Base-by-base conservation (phyloP, 2,888 invertebrate species). In the Pollenia labialis region DNA sequence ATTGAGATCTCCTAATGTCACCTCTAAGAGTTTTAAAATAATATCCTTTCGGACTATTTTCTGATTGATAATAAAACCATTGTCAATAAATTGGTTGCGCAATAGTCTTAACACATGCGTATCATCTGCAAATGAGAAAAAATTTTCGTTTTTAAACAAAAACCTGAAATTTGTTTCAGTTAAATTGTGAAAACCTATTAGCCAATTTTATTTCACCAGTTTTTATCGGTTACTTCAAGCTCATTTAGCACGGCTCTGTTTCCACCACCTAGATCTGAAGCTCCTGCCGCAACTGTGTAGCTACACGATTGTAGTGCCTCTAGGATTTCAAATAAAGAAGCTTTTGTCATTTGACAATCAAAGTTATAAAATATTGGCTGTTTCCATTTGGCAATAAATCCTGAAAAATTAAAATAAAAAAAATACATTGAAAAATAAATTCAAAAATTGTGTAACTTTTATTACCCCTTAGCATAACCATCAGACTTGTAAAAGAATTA, bases 381-480 rank as follows among this genome's bases (percentile, higher is more conserved):
- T 23, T 23, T 11, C 62, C n/a, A n/a, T n/a, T n/a, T n/a, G n/a
- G n/a, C n/a, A n/a, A n/a, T n/a, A n/a, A n/a, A n/a, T n/a, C n/a
- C 62, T 64, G 16, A 64, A 44, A 64, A 62, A 44, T 40, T 11
- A 16, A 44, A 18, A 44, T 18, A 56, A 16, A 18, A 10, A 56
- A 18, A 18, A 18, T 8, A 56, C 14, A 42, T 8, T 11, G 18
- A 44, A 10, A 64, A 18, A 18, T 58, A 58, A 58, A 58, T 58
- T 9, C 32, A 14, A 58, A 58, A 58, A 14, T 58, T 32, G 32
- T 2, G 7, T 58, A 58, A 58, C 58, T 40, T 0, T 64, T 18
- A 42, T 64, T 44, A 71, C 54, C 69, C 54, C 69, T 71, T 42
- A 71, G 10, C 69, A 71, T 52, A 16, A 16, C 69, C 16, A 54